These are phyloP conservation scores for Brachypodius melanocephalos DNA, from an alignment of 2,113 vertebrate species.

Conservation along the genomic window DNA sequence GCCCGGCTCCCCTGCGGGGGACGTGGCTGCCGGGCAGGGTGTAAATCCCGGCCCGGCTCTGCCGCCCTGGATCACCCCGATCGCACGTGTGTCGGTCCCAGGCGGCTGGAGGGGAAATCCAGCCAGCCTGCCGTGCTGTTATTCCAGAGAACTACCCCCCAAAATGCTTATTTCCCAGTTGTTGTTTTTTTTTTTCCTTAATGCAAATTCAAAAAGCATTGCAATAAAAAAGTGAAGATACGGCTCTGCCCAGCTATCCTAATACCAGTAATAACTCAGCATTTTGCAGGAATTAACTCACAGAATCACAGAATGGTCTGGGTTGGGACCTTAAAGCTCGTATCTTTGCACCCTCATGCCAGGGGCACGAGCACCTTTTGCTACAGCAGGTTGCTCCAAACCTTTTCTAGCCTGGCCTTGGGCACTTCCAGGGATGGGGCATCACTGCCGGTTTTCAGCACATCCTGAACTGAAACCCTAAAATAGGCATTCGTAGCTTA, in stretches of 20 bases:
- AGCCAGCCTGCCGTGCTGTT: accelerated
- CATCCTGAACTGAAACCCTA: background rate
- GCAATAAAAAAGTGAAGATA: background rate
- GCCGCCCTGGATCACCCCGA: background rate
- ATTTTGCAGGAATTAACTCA: background rate
- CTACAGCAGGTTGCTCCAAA: background rate
- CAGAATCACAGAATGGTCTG: background rate
- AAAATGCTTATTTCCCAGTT: accelerated
- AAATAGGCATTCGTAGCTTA: background rate
- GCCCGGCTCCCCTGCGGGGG: background rate
- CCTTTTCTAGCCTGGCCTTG: background rate
- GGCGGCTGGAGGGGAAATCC: background rate
- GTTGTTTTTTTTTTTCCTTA: background rate
- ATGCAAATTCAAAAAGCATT: accelerated
- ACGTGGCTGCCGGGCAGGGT: background rate
- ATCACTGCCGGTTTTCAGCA: background rate
- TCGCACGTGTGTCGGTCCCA: background rate
- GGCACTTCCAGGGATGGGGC: background rate
- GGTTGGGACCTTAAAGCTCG: background rate
- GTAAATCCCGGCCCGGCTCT: background rate
- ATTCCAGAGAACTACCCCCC: accelerated
- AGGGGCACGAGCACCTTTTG: background rate
- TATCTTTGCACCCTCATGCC: background rate
- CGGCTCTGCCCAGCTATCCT: accelerated
- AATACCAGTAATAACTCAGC: background rate